Percentiles rank a stretch among this genome's conserved stretches.
phyloP scores from a whole-genome alignment of 2,797 vertebrate species.

The Heliangelus exortis region DNA sequence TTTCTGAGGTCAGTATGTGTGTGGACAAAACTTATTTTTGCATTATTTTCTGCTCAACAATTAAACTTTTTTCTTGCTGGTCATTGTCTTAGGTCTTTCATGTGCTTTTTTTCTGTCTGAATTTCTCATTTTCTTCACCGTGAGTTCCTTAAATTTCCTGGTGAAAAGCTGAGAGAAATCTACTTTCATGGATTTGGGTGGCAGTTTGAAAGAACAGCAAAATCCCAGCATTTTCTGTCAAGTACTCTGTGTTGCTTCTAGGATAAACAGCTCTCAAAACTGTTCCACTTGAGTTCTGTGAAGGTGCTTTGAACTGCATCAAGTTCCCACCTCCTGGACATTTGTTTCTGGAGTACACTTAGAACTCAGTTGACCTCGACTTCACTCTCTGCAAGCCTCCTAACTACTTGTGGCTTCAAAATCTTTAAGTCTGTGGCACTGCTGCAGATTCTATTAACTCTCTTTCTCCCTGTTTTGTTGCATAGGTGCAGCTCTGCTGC shows the following conservation, averaged over 20 bases:
- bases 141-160: not conserved
- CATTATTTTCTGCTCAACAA: not conserved
- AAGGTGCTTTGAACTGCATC: not conserved
- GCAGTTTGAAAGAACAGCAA: not conserved
- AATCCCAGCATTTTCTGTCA: not conserved
- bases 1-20: not conserved
- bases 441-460: not conserved
- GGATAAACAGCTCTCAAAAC: not conserved
- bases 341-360: not conserved
- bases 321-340: not conserved
- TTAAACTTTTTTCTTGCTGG: not conserved
- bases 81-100: not conserved
- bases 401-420: not conserved
- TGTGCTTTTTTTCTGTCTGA: not conserved
- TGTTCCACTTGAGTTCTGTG: not conserved
- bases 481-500: not conserved
- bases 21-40: not conserved
- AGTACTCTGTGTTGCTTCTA: not conserved
- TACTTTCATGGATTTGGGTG: not conserved
- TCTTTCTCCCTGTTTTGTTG: accelerated
- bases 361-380: not conserved
- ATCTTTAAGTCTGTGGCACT: not conserved
- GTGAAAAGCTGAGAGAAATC: not conserved
- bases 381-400: not conserved
- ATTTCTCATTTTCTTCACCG: not conserved